Conservation (phyloP, 2,113 vertebrate genomes). For the Diadophis punctatus region DNA sequence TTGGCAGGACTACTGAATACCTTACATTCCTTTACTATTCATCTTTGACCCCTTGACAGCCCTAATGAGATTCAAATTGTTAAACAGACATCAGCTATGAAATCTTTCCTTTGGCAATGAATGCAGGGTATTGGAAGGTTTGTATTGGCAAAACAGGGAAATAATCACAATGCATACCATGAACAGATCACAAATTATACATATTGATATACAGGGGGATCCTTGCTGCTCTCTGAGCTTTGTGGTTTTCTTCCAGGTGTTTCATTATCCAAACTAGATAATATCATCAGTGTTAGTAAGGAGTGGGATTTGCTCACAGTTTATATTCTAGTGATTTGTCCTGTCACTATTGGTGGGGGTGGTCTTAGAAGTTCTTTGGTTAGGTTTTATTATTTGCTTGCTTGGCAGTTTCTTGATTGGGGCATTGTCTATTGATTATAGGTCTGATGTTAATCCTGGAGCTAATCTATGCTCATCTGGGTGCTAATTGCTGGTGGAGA, state of each 20-base stretch:
- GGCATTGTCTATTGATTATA: too few species aligned
- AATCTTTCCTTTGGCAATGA: slow-evolving; percentile 1
- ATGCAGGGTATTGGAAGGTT: neutral
- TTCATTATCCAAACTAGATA: neutral
- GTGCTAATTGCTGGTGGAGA: too few species aligned
- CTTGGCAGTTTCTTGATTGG: too few species aligned
- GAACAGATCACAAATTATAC: neutral
- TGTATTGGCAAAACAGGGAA: neutral
- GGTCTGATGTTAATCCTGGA: neutral
- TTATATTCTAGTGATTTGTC: neutral
- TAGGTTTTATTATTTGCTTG: too few species aligned
- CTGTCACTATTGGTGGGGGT: neutral
- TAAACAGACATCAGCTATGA: neutral
- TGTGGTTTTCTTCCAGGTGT: neutral
- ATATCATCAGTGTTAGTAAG: neutral
- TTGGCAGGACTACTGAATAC: slow-evolving; percentile 18
- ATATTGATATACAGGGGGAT: neutral
- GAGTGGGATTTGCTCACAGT: neutral
- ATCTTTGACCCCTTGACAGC: slow-evolving; percentile 4
- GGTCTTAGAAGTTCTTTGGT: neutral
- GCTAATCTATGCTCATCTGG: too few species aligned
- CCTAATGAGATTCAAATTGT: slow-evolving; percentile 19
- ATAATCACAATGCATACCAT: neutral
- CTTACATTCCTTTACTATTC: neutral
- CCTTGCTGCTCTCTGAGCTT: neutral